Base-by-base conservation (phyloP, 2,888 invertebrate species). In the Stenichneumon culpator region DNA sequence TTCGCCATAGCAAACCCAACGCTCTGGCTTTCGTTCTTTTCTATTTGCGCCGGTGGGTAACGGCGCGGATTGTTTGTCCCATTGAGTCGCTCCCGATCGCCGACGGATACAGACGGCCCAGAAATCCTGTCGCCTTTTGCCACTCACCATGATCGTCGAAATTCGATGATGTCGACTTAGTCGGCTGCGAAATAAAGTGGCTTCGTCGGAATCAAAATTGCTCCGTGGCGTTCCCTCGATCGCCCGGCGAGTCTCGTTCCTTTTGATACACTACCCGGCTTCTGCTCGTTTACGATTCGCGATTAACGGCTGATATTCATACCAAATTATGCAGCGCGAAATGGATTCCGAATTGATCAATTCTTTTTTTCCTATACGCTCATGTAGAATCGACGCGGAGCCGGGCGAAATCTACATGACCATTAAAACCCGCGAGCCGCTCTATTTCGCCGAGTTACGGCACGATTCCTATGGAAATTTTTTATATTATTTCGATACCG, bases 11-110 rank as follows among this genome's bases (percentile, higher is more conserved):
- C 60, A 28, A 4, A 22, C 2, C 54, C 5, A 22, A 11, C 68
- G 65, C 79, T 75, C n/a, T 57, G 19, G 19, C 72, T 83, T 25
- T 69, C 63, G 54, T 69, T 50, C 32, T 69, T 67, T 63, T 60
- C 73, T 65, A 32, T 44, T 77, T 52, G 81, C 69, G 19, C 57
- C 54, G 19, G 68, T 69, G 68, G 70, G 63, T 79, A 85, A 80
- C 80, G 68, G 39, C 39, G 68, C 52, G 79, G 77, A 83, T 72
- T 87, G 86, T 87, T 87, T 83, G 85, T 83, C 80, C 85, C 77
- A 87, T 87, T 81, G 83, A 78, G 74, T 79, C 65, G 74, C 25
- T 65, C 14, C 22, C 50, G 44, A 47, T 16, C 54, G 54, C 57
- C 65, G 36, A 39, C 69, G 65, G 65, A 82, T 79, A 75, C 63